These are phyloP conservation scores for Oreochromis aureus DNA, from an alignment of 2,113 vertebrate species.

Conservation along the genomic window DNA sequence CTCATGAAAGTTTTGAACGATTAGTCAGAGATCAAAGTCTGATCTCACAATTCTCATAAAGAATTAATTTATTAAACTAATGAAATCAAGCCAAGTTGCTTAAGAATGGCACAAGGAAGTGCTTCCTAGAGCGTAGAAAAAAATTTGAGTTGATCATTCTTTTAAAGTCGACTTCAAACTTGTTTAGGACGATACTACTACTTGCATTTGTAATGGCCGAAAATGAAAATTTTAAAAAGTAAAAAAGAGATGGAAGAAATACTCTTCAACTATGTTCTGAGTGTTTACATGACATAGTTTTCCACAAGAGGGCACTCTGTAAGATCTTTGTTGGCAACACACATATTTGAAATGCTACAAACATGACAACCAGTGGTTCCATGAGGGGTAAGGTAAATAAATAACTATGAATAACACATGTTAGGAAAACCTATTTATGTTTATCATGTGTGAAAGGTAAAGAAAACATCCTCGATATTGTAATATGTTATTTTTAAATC, in stretches of 20 bases:
- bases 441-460: not conserved
- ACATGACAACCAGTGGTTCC: not conserved
- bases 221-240: not conserved
- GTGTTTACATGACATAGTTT: not conserved
- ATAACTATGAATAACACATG: not conserved
- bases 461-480: fast-evolving
- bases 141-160: not conserved
- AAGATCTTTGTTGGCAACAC: not conserved
- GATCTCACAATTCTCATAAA: not conserved
- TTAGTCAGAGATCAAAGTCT: not conserved
- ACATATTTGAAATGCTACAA: not conserved
- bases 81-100: not conserved
- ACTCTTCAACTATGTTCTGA: not conserved
- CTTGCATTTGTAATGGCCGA: not conserved
- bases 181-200: not conserved
- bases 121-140: not conserved
- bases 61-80: not conserved
- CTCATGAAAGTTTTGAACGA: not conserved
- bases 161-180: not conserved
- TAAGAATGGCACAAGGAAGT: not conserved
- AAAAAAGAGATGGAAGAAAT: not conserved
- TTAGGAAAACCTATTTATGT: not conserved
- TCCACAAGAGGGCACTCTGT: not conserved
- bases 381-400: not conserved
- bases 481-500: not conserved